Evolutionary conservation across 2,888 invertebrate genomes (phyloP).

Genomic region (Himalopsyche kuldschensis): DNA sequence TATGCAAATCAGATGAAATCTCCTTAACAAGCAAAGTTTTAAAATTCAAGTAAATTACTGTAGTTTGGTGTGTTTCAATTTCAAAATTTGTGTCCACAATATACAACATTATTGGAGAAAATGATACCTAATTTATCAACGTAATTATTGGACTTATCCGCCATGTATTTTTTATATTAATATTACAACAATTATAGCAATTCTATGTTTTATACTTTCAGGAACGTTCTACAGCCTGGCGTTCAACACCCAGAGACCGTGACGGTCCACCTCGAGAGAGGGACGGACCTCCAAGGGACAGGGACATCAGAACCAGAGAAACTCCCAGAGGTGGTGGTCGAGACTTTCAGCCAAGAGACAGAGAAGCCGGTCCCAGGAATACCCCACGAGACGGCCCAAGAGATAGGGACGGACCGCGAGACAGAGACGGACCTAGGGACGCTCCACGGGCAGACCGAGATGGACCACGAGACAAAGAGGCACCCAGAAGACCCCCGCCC

Average conservation of each 20-base stretch:
- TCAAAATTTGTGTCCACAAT: background rate
- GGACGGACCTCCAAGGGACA: conserved; percentile 31
- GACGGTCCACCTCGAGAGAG: conserved; percentile 27
- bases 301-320: conserved; percentile 26
- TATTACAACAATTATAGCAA: background rate
- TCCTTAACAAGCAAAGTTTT: no score
- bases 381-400: conserved; percentile 19
- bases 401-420: conserved; percentile 26
- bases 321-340: background rate
- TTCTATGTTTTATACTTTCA: background rate
- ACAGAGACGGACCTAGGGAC: conserved; percentile 40
- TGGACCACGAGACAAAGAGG: conserved; percentile 42
- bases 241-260: conserved; percentile 11
- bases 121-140: no score
- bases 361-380: conserved; percentile 22
- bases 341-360: conserved; percentile 1
- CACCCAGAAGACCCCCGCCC: conserved; percentile 45
- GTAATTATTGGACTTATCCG: no score
- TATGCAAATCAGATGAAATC: no score
- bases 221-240: conserved; percentile 22
- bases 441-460: conserved; percentile 44
- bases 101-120: background rate
- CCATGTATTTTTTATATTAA: no score
- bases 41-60: no score
- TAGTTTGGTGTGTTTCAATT: background rate